phyloP scores from a whole-genome alignment of 2,797 vertebrate genomes.

The Bovichtus diacanthus region DNA sequence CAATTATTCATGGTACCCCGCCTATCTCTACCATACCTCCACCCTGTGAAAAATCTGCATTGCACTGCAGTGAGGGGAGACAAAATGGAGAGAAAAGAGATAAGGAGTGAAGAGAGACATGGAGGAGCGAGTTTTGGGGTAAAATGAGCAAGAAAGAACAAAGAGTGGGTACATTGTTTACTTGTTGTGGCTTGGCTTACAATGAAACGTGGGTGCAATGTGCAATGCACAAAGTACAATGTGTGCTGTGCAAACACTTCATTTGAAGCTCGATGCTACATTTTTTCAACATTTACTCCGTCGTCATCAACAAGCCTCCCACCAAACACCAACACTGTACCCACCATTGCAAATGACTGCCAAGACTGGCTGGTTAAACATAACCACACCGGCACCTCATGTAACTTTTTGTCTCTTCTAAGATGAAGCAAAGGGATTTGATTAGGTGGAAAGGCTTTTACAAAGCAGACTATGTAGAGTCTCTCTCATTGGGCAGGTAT shows the following conservation, averaged over 20 bases:
- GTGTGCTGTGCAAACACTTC: conserved; percentile 56
- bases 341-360: conserved; percentile 45
- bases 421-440: conserved; percentile 37
- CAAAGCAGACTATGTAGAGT: conserved; percentile 38
- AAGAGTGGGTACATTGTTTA: conserved; percentile 50
- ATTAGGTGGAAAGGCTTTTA: conserved; percentile 3
- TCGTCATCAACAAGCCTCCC: conserved; percentile 61
- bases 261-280: conserved; percentile 50
- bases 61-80: conserved; percentile 79
- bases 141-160: conserved; percentile 41
- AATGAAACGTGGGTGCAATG: conserved; percentile 76
- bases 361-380: conserved; percentile 53
- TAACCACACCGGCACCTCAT: conserved; percentile 26
- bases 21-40: conserved; percentile 77
- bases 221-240: conserved; percentile 52
- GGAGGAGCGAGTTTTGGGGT: conserved; percentile 26
- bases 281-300: conserved; percentile 57
- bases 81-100: conserved; percentile 58
- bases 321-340: conserved; percentile 62
- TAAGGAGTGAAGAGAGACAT: not conserved
- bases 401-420: conserved; percentile 39
- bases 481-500: conserved; percentile 42
- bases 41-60: conserved; percentile 81
- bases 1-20: conserved; percentile 87
- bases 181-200: conserved; percentile 68